phyloP scores from a whole-genome alignment of 2,797 vertebrate species.

The Sciurus vulgaris region DNA sequence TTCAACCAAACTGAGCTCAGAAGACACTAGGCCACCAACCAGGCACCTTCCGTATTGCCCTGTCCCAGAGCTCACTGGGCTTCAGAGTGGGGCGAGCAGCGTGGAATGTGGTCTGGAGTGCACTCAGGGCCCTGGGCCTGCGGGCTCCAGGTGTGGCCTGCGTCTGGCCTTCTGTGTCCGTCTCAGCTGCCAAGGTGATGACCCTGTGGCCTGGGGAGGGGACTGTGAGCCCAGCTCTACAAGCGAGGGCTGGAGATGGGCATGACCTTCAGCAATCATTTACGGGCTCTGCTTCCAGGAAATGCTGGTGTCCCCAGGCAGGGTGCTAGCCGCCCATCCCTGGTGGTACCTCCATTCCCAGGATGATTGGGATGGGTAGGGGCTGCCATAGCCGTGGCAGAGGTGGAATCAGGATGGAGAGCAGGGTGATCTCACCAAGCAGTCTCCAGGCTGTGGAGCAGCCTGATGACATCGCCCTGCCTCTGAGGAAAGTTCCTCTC shows the following conservation, averaged over 20 bases:
- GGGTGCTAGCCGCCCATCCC: fast-evolving
- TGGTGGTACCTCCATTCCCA: background rate
- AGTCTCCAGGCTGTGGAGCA: background rate
- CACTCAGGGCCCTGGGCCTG: background rate
- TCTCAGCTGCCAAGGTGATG: background rate
- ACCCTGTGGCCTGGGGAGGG: background rate
- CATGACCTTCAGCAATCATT: background rate
- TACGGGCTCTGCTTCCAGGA: background rate
- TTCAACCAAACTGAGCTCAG: background rate
- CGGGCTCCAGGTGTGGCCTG: background rate
- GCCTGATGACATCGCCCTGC: background rate
- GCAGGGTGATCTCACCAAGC: background rate
- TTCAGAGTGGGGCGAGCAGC: background rate
- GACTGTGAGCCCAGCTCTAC: background rate
- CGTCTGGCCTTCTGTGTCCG: background rate
- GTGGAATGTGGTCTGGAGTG: background rate
- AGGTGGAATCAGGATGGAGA: background rate
- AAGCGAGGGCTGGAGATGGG: background rate
- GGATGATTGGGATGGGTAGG: background rate
- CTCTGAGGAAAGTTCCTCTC: background rate
- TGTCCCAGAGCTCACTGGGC: background rate
- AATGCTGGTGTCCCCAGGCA: background rate
- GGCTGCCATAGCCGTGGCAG: background rate
- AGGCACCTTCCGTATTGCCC: background rate
- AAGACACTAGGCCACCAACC: constrained; percentile 7